Conservation (phyloP, 1,140 invertebrate genomes). For the Drepana arcuata region DNA sequence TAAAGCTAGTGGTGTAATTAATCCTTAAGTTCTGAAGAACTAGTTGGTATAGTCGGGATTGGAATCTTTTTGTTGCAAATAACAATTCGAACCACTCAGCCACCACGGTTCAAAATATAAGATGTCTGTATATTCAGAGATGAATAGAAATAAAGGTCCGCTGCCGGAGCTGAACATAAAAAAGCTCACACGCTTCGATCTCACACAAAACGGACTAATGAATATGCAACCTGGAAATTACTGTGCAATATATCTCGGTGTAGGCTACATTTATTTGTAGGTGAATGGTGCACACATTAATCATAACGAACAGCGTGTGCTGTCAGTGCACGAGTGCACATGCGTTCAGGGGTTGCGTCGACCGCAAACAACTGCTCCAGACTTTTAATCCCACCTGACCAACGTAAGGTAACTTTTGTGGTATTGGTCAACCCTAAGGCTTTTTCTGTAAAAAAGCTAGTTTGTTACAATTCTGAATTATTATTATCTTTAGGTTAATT, state of each 20-base stretch:
- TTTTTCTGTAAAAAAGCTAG: no score
- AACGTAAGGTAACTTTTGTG: conserved; percentile 23
- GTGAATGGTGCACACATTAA: conserved; percentile 33
- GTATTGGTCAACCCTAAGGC: no score
- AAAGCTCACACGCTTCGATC: conserved; percentile 31
- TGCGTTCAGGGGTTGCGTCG: conserved; percentile 26
- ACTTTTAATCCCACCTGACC: conserved; percentile 46
- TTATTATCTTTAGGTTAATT: no score
- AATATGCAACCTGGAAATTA: conserved; percentile 39
- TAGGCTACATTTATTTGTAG: conserved; percentile 33
- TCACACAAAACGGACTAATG: conserved; percentile 40
- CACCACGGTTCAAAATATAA: neutral
- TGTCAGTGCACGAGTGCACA: conserved; percentile 28
- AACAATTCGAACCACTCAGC: conserved; percentile 1
- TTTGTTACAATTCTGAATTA: no score
- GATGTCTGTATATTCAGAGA: neutral
- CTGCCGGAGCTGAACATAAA: conserved; percentile 16
- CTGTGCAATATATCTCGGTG: conserved; percentile 30
- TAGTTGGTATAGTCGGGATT: no score
- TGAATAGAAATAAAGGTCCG: no score
- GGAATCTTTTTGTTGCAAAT: no score
- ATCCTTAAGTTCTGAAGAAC: no score
- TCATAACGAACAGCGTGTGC: conserved; percentile 29
- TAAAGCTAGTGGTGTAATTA: no score
- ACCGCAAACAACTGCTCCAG: conserved; percentile 38